A percentile compares a stretch with the other conserved stretches of the same genome.
Evolutionary conservation across 2,888 invertebrate genomes (phyloP).

Genomic region (Nemotelus nigrinus): DNA sequence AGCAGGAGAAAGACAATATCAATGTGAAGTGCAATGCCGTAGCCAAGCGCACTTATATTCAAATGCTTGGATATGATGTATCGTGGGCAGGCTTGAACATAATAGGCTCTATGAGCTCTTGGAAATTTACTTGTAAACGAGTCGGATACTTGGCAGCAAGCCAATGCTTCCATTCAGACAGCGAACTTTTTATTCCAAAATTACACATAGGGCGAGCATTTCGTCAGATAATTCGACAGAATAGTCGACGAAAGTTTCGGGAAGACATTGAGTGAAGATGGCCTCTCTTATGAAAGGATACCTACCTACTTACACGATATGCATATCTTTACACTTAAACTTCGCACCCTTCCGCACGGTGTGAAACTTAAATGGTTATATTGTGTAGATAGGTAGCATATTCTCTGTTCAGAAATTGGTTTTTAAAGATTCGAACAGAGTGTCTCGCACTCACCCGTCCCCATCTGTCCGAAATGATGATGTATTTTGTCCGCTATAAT

Average conservation of each 20-base stretch:
- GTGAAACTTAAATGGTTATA: too few species aligned
- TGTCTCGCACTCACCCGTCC: too few species aligned
- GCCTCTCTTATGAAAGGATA: not conserved
- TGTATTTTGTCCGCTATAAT: too few species aligned
- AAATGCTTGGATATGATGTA: slow-evolving; percentile 99
- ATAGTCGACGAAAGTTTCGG: not conserved
- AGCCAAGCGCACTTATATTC: slow-evolving; percentile 97
- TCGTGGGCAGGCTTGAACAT: slow-evolving; percentile 99
- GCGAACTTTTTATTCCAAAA: slow-evolving; percentile 69
- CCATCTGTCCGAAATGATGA: too few species aligned
- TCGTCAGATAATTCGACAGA: too few species aligned
- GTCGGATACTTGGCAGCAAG: slow-evolving; percentile 97
- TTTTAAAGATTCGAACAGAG: too few species aligned
- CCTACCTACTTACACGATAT: too few species aligned
- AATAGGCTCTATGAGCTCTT: slow-evolving; percentile 99
- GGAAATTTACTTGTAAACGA: slow-evolving; percentile 95
- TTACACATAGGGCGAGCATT: too few species aligned
- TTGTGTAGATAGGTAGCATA: too few species aligned
- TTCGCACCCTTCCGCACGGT: too few species aligned
- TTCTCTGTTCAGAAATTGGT: too few species aligned
- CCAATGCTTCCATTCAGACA: slow-evolving; percentile 98
- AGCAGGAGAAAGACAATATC: slow-evolving; percentile 91
- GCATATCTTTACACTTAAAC: slow-evolving; percentile 68
- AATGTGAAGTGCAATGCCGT: slow-evolving; percentile 99
- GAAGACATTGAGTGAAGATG: not conserved